Conservation (phyloP, 2,888 invertebrate species). For the Coelinius sp. region DNA sequence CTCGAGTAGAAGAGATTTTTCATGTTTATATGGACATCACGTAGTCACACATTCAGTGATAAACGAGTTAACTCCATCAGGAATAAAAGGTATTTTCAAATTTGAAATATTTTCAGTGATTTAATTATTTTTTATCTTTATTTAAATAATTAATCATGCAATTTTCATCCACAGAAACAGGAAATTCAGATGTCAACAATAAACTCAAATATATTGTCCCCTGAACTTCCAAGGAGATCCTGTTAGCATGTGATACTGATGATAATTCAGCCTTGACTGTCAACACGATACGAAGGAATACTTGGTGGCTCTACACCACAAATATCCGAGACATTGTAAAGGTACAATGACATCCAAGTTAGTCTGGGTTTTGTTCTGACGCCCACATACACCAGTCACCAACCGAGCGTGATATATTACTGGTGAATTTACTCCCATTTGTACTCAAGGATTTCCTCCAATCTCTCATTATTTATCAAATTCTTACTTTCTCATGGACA, state of each 20-base stretch:
- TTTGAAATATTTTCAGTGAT: not conserved
- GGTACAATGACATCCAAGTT: not conserved
- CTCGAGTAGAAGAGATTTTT: not conserved
- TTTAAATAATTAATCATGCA: no score
- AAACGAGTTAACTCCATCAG: not conserved
- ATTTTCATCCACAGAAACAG: not conserved
- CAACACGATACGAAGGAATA: not conserved
- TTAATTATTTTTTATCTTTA: no score
- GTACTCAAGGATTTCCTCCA: not conserved
- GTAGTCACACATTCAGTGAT: not conserved
- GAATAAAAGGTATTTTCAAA: no score
- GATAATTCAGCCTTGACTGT: constrained; percentile 35
- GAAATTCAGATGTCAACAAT: not conserved
- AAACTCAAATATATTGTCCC: constrained; percentile 1
- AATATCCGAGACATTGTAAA: constrained; percentile 22
- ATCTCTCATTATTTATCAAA: no score
- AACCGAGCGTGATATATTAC: not conserved
- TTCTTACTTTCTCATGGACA: no score
- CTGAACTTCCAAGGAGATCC: constrained; percentile 19
- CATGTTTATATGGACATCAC: not conserved
- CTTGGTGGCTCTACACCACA: not conserved
- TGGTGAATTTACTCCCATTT: not conserved
- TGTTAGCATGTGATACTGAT: constrained; percentile 19
- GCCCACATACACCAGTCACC: not conserved
- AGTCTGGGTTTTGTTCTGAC: not conserved